Base-by-base conservation (phyloP, 2,888 invertebrate species). In the Melolontha melolontha region DNA sequence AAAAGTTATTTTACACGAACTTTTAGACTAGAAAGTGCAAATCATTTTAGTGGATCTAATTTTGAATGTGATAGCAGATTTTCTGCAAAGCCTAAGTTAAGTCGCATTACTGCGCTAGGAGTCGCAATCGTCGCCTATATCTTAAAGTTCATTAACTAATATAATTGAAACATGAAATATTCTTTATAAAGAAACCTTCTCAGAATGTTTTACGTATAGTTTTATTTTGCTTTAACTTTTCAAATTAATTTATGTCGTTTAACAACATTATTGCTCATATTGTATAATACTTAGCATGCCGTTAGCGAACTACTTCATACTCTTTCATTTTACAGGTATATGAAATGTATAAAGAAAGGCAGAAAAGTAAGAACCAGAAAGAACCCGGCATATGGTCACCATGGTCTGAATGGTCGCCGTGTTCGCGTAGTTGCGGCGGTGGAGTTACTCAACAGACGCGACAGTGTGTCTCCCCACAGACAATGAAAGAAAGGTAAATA, bases 361-460 rank as follows among this genome's bases (percentile, higher is more conserved):
- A 81, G 59, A 81, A 78, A 72, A 72, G 59, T 16, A 79, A 79
- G 73, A 75, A 75, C 57, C 76, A 80, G 70, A 78, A 75, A 71
- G 74, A 73, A 17, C 73, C 74, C 50, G 86, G 86, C 41, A 83
- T 82, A 6, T 92, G 92, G 92, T 90, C 90, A 64, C 81, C 88
- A 0, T 92, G 92, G 92, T 89, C 90, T 57, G 81, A 87, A 5
- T 93, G 93, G 93, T 89, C 90, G 72, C 83, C 89, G 10, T 93
- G 93, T 79, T 90, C 91, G n/a, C 87, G 89, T 75, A 87, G 87
- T n/a, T 93, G 93, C 79, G 92, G 91, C 0, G 91, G 91, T 2
- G 92, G 92, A 14, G 88, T 93, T 62, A 89, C 91, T 47, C 89
- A 91, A 41, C 92, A 92, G 78, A 88, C 89, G 52, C 84, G 93